phyloP scores from a whole-genome alignment of 2,888 invertebrate species.

The Stramonita haemastoma region DNA sequence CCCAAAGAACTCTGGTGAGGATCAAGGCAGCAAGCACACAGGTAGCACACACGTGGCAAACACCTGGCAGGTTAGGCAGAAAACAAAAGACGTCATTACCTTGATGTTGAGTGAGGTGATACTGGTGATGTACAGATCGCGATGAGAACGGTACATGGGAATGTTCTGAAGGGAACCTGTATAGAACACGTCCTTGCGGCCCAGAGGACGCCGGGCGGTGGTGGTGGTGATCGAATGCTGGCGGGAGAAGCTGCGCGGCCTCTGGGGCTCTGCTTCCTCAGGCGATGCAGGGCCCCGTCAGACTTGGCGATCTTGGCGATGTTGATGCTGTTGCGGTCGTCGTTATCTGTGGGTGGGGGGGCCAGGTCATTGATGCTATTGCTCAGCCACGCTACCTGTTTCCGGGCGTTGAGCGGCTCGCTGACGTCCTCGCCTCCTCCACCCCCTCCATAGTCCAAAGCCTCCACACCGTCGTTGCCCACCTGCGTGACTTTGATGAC shows the following conservation, averaged over 20 bases:
- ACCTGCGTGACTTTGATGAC: background rate
- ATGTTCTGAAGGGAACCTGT: constrained; percentile 86
- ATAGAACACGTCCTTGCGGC: constrained; percentile 92
- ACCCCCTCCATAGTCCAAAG: background rate
- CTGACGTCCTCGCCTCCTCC: constrained; percentile 21
- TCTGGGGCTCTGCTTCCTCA: constrained; percentile 2
- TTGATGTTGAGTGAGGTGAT: constrained; percentile 69
- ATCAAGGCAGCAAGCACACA: background rate
- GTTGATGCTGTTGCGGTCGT: background rate
- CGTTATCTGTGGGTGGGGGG: background rate
- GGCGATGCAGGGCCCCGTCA: constrained; percentile 56
- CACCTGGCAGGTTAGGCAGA: background rate
- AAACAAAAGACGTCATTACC: background rate
- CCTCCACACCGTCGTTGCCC: background rate
- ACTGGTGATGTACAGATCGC: constrained; percentile 73
- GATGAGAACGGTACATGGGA: constrained; percentile 76
- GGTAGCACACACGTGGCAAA: background rate
- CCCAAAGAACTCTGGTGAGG: too few species aligned
- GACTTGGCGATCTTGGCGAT: constrained; percentile 49
- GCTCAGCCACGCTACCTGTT: constrained; percentile 17
- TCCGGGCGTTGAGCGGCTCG: background rate
- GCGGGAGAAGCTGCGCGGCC: background rate
- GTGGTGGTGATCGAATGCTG: background rate
- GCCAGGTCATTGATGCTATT: constrained; percentile 33
- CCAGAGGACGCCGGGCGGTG: constrained; percentile 8